phyloP scores from a whole-genome alignment of 2,113 vertebrate genomes.

The Neopipo cinnamomea region DNA sequence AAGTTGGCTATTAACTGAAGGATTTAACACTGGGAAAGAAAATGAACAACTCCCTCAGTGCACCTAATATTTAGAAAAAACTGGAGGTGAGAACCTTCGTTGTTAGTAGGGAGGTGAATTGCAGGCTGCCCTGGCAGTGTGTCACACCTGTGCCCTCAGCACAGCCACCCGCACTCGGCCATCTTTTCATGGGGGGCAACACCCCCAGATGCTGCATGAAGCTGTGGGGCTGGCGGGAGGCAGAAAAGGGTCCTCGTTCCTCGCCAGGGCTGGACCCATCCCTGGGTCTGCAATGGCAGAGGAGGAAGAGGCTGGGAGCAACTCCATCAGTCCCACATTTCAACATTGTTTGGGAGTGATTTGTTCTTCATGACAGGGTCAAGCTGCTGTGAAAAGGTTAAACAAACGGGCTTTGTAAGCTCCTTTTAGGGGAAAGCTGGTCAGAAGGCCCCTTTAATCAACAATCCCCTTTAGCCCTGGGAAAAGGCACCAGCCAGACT shows the following conservation, averaged over 20 bases:
- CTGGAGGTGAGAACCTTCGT: rapidly evolving
- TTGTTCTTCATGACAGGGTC: slow-evolving; percentile 87
- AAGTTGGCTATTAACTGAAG: background rate
- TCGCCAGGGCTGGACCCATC: background rate
- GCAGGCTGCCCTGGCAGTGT: rapidly evolving
- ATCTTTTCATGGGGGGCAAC: rapidly evolving
- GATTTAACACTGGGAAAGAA: background rate
- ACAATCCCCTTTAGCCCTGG: slow-evolving; percentile 39
- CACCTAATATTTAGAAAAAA: background rate
- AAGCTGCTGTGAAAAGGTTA: slow-evolving; percentile 92
- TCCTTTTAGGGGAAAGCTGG: slow-evolving; percentile 66
- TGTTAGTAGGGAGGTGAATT: background rate
- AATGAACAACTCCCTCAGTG: rapidly evolving
- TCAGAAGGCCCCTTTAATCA: slow-evolving; percentile 66
- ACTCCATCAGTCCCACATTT: background rate
- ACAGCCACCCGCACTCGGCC: background rate
- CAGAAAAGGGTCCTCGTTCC: background rate
- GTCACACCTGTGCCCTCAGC: background rate
- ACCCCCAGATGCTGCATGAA: background rate
- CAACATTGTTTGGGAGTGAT: slow-evolving; percentile 77
- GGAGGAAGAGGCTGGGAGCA: background rate
- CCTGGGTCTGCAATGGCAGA: rapidly evolving
- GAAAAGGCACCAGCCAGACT: slow-evolving; percentile 33
- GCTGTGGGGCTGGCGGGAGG: background rate
- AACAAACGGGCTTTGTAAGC: slow-evolving; percentile 84